Conservation (phyloP, 2,888 invertebrate species). For the Agonopterix alstromeriana region DNA sequence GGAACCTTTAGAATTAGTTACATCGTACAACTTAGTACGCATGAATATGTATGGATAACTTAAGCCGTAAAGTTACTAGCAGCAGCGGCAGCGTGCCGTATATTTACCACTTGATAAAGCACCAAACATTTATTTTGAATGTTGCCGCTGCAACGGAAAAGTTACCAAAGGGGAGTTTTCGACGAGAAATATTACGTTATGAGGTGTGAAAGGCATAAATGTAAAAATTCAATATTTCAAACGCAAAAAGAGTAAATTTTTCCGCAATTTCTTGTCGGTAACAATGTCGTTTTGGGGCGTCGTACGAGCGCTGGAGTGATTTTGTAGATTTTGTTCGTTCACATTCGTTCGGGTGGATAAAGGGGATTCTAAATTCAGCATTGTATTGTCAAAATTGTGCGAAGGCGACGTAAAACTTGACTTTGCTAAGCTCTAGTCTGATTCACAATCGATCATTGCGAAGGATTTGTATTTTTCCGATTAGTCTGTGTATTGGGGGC, state of each 20-base stretch:
- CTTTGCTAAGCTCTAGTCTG: background rate
- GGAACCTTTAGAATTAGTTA: background rate
- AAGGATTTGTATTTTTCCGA: conserved; percentile 72
- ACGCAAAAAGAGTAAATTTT: conserved; percentile 54
- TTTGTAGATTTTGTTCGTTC: conserved; percentile 12
- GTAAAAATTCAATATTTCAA: conserved; percentile 75
- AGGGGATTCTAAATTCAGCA: background rate
- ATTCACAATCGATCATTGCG: conserved; percentile 63
- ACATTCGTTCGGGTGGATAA: conserved; percentile 10
- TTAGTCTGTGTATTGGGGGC: conserved; percentile 55
- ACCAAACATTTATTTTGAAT: conserved; percentile 73
- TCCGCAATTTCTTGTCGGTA: conserved; percentile 51
- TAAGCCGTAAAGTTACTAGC: conserved; percentile 1
- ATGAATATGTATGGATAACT: background rate
- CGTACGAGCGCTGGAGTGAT: conserved; percentile 22
- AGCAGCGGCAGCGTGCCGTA: conserved; percentile 18
- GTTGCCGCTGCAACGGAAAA: conserved; percentile 66
- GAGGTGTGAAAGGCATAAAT: conserved; percentile 76
- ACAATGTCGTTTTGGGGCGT: conserved; percentile 43
- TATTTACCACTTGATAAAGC: conserved; percentile 52
- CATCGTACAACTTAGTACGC: no score
- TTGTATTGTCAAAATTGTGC: conserved; percentile 6
- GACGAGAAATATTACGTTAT: conserved; percentile 73
- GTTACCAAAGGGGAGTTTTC: conserved; percentile 50
- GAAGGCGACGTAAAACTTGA: background rate